Evolutionary conservation across 2,797 vertebrate species (phyloP), one percentile per base, ranked within the genome.

Genomic region (Manis javanica): DNA sequence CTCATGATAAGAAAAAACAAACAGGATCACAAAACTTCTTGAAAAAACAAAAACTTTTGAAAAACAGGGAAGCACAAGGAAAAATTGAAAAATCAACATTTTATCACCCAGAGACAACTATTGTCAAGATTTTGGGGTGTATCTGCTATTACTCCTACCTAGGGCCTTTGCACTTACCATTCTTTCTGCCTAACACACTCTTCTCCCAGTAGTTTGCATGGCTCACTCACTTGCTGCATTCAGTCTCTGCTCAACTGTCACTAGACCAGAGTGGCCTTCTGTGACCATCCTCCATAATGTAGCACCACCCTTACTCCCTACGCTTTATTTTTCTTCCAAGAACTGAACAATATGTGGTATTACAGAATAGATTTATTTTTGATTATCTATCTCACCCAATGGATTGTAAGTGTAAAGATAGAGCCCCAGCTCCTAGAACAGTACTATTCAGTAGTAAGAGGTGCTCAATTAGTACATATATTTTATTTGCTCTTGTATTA

Each of bases 331-430:
- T 93, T 64, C 69, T 79, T 51, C 15, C 78, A 90, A 77, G 69
- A 64, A 89, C 24, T 64, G 53, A 75, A 75, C 31, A 63, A 61
- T 91, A 68, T 71, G n/a, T 34, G 26, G 29, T 81, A 49, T 51
- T 77, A 82, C 34, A 53, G 34, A 86, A 81, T 13, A 92, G 26
- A 59, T 39, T 37, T 59, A 13, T 66, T 86, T 91, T 74, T 51
- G 75, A 59, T 89, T 88, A 90, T 77, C n/a, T 93, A 19, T 69
- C 42, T 93, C 49, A 93, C 49, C 61, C 49, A 96, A 61, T 37
- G 74, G 24, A 75, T 34, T 91, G 0, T 59, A 87, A 84, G 24
- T 34, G 42, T 93, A 78, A 91, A 87, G 49, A 85, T 37, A 46
- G 0, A 83, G 31, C 9, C 26, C 57, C 21, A 71, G 63, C 64